Evolutionary conservation across 2,888 invertebrate species (phyloP).

Genomic region (Criorhina ranunculi): DNA sequence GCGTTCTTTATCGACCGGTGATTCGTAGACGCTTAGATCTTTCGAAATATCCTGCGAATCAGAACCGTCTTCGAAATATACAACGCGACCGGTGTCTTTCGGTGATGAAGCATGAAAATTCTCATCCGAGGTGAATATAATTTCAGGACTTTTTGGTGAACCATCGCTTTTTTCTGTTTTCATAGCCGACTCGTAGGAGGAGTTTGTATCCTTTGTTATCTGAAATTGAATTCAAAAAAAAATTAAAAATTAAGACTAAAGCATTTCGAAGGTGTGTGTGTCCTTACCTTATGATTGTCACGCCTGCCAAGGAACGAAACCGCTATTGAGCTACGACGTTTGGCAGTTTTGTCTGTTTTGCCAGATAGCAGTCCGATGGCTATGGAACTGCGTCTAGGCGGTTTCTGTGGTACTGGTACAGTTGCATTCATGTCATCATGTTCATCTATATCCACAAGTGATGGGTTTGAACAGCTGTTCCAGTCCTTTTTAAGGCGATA

Average conservation of each 20-base stretch:
- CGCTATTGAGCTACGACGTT: constrained; percentile 84
- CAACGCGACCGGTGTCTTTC: constrained; percentile 81
- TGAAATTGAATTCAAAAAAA: constrained; percentile 29
- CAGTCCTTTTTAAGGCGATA: constrained; percentile 84
- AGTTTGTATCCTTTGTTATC: constrained; percentile 77
- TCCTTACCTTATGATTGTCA: constrained; percentile 82
- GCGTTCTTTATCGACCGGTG: constrained; percentile 81
- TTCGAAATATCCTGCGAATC: constrained; percentile 75
- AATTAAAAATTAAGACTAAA: constrained; percentile 1
- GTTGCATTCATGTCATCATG: constrained; percentile 78
- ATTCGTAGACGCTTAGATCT: constrained; percentile 63
- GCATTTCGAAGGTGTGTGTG: not conserved
- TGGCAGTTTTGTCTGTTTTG: constrained; percentile 82
- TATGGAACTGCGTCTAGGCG: constrained; percentile 83
- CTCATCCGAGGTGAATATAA: constrained; percentile 81
- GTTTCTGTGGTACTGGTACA: constrained; percentile 81
- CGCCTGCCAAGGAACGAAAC: constrained; percentile 83
- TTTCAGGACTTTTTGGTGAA: constrained; percentile 81
- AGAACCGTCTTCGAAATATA: constrained; percentile 82
- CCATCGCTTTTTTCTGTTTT: constrained; percentile 84
- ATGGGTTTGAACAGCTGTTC: constrained; percentile 84
- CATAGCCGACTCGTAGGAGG: constrained; percentile 83
- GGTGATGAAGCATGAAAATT: constrained; percentile 82
- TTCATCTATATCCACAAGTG: constrained; percentile 84
- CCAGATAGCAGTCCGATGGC: constrained; percentile 83